These are phyloP conservation scores for Epistrophella euchroma DNA, from an alignment of 2,888 invertebrate species.

Conservation along the genomic window DNA sequence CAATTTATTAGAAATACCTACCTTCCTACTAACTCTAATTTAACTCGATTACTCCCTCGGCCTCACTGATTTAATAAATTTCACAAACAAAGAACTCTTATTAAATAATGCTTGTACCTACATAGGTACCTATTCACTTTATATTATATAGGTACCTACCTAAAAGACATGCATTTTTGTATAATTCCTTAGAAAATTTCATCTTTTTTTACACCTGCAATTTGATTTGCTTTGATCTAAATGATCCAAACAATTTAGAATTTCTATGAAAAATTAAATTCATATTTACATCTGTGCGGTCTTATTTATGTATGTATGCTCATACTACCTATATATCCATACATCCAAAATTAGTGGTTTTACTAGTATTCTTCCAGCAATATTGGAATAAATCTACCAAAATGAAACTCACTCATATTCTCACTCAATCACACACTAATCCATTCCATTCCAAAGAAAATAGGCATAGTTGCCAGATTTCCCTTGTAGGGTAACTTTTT, in stretches of 20 bases:
- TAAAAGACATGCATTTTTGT: background rate
- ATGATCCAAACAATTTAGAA: conserved; percentile 28
- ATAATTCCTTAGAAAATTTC: background rate
- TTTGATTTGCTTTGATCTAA: conserved; percentile 9
- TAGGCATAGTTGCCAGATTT: conserved; percentile 67
- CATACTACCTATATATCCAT: background rate
- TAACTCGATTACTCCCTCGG: conserved; percentile 13
- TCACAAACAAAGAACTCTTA: background rate
- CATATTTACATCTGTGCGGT: conserved; percentile 54
- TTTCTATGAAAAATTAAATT: conserved; percentile 47
- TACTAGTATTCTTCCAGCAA: conserved; percentile 48
- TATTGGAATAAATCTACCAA: conserved; percentile 40
- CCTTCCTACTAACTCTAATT: background rate
- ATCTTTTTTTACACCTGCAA: conserved; percentile 31
- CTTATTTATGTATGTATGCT: too few species aligned
- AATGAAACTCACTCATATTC: conserved; percentile 62
- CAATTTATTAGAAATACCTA: conserved; percentile 30
- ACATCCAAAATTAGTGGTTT: conserved; percentile 27
- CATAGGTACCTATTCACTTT: too few species aligned
- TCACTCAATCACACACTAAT: conserved; percentile 44
- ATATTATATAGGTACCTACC: too few species aligned
- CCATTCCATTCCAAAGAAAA: conserved; percentile 41
- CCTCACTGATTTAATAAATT: background rate
- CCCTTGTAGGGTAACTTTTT: conserved; percentile 10
- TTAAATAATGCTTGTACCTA: background rate